Percentiles rank a stretch among this genome's conserved stretches.
phyloP scores from a whole-genome alignment of 2,797 vertebrate genomes.

The Phoxinus dragarum region DNA sequence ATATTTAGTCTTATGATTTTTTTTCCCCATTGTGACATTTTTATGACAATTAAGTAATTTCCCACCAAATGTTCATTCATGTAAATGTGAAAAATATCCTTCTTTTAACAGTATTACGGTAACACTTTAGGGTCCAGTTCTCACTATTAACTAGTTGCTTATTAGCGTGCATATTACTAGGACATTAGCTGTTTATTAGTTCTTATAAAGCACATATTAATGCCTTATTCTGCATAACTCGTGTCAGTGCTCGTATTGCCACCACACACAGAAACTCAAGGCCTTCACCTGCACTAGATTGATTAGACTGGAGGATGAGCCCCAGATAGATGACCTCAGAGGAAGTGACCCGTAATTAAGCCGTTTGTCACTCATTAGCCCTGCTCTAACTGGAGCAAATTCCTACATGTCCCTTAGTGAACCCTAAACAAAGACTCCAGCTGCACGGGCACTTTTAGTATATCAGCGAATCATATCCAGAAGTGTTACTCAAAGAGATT shows the following conservation, averaged over 20 bases:
- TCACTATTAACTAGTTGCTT: too few species aligned
- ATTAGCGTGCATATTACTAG: too few species aligned
- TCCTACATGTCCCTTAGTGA: conserved; percentile 70
- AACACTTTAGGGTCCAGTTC: background rate
- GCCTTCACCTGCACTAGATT: conserved; percentile 61
- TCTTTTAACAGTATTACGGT: too few species aligned
- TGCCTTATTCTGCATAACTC: too few species aligned
- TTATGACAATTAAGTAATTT: background rate
- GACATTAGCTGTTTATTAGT: too few species aligned
- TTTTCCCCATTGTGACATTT: too few species aligned
- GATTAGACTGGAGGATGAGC: conserved; percentile 69
- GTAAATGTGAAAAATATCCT: background rate
- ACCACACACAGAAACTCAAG: background rate
- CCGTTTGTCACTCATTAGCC: conserved; percentile 68
- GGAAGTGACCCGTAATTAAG: conserved; percentile 76
- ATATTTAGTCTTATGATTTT: too few species aligned
- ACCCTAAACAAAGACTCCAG: conserved; percentile 57
- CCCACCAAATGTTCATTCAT: background rate
- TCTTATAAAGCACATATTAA: too few species aligned
- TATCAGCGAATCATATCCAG: background rate
- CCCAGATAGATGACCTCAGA: conserved; percentile 70
- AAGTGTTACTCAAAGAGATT: background rate
- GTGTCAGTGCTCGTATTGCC: background rate
- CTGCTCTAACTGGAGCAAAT: conserved; percentile 68
- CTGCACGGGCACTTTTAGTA: conserved; percentile 65